Percentiles rank a stretch among this genome's conserved stretches.
Evolutionary conservation across 2,888 invertebrate species (phyloP).

Genomic region (Rhorus exstirpatorius): DNA sequence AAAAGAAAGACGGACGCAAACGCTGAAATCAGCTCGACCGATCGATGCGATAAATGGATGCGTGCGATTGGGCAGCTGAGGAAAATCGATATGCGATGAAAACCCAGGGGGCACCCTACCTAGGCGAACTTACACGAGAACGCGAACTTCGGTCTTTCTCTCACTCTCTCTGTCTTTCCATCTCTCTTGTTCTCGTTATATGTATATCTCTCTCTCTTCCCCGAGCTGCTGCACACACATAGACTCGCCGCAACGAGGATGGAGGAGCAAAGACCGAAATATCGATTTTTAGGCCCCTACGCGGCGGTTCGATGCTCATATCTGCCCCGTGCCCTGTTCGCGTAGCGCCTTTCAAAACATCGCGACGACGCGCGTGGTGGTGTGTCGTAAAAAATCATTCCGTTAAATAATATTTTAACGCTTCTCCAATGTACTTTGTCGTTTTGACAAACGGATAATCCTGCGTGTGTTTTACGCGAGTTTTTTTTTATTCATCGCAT

Average conservation of each 20-base stretch:
- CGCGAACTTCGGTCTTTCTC: constrained; percentile 66
- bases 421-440: background rate
- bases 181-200: constrained; percentile 61
- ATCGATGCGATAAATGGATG: constrained; percentile 93
- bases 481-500: too few species aligned
- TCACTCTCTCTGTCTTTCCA: constrained; percentile 54
- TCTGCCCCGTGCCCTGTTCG: constrained; percentile 82
- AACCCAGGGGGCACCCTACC: constrained; percentile 79
- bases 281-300: constrained; percentile 91
- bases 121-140: constrained; percentile 70
- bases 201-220: constrained; percentile 65
- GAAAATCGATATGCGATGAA: constrained; percentile 83
- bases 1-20: constrained; percentile 78
- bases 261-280: constrained; percentile 89
- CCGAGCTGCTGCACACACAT: constrained; percentile 69
- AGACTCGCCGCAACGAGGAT: constrained; percentile 86
- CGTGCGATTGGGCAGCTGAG: constrained; percentile 89
- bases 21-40: constrained; percentile 86
- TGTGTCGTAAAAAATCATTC: constrained; percentile 36
- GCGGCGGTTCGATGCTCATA: constrained; percentile 87
- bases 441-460: too few species aligned
- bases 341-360: constrained; percentile 83
- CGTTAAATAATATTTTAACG: background rate
- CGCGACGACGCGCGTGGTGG: constrained; percentile 75
- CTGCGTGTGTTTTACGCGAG: too few species aligned